Base-by-base conservation (phyloP, 2,797 vertebrate species). In the Eulemur coronatus region DNA sequence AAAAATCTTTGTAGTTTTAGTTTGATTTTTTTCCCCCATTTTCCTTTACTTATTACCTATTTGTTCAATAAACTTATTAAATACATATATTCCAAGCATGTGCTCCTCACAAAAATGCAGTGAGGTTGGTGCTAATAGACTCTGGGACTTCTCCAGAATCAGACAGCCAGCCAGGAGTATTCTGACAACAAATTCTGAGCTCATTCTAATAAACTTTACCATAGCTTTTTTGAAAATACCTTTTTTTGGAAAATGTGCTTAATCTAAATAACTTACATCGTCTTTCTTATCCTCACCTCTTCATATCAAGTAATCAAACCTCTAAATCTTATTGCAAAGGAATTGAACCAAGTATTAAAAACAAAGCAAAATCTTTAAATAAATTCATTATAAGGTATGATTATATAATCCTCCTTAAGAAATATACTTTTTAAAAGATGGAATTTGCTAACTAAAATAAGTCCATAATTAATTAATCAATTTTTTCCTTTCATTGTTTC, bases 151-250 rank as follows among this genome's bases (percentile, higher is more conserved):
- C 59, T 18, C 13, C 15, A 70, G 57, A 72, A 52, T 78, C n/a
- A 78, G 24, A 35, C 43, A 43, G n/a, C 28, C 30, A 94, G 24
- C 35, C 3, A 81, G 84, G 38, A 41, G 35, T n/a, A 84, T 78
- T 93, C 50, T 89, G 82, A 93, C n/a, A 67, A 78, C 69, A 95
- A 95, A 91, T 89, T 91, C 69, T 86, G 48, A 95, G 67, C 48
- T 89, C 61, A 80, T 89, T 90, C 50, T 43, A 70, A 75, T 84
- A 94, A 86, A 93, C 9, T 70, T 22, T 67, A 35, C 41, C 69
- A 43, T 7, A 41, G n/a, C 86, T 22, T 80, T 73, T 72, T 35
- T 3, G 43, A 59, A 61, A 88, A 95, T 76, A 30, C 24, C 52
- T 38, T 50, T 85, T 50, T 63, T 41, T 12, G 41, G 20, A n/a